These are phyloP conservation scores for Calameuta pallipes DNA, from an alignment of 2,888 invertebrate species.

Conservation along the genomic window DNA sequence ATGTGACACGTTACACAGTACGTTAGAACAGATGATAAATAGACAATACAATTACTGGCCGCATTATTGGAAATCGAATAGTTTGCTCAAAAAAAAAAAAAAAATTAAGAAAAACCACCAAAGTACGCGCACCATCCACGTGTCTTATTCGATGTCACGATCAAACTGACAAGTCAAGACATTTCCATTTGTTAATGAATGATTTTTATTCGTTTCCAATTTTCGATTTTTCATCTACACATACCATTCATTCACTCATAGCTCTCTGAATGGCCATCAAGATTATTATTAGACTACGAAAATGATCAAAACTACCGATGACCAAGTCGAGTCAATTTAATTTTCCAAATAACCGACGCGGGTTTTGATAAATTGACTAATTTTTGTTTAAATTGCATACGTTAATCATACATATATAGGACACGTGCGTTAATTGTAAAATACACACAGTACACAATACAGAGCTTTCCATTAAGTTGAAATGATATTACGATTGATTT, in stretches of 20 bases:
- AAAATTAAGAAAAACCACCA: not conserved
- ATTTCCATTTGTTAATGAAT: not conserved
- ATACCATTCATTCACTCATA: not conserved
- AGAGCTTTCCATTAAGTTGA: not conserved
- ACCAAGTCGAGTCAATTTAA: not conserved
- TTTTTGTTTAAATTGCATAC: conserved; percentile 22
- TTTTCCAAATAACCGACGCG: not conserved
- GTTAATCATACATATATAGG: conserved; percentile 33
- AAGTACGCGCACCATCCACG: not conserved
- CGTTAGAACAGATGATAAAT: conserved; percentile 40
- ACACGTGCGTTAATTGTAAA: conserved; percentile 34
- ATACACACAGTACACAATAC: conserved; percentile 25
- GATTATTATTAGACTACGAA: not conserved
- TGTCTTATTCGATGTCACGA: not conserved
- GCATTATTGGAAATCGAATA: conserved; percentile 49
- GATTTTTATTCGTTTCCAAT: not conserved
- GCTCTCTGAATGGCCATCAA: not conserved
- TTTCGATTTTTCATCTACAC: not conserved
- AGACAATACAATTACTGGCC: conserved; percentile 55
- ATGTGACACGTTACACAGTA: conserved; percentile 52
- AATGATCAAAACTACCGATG: not conserved
- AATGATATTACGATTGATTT: not conserved
- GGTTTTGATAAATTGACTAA: not conserved
- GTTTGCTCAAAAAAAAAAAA: not conserved
- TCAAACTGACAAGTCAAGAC: not conserved